phyloP scores from a whole-genome alignment of 2,113 vertebrate genomes.

The Xiphophorus couchianus region DNA sequence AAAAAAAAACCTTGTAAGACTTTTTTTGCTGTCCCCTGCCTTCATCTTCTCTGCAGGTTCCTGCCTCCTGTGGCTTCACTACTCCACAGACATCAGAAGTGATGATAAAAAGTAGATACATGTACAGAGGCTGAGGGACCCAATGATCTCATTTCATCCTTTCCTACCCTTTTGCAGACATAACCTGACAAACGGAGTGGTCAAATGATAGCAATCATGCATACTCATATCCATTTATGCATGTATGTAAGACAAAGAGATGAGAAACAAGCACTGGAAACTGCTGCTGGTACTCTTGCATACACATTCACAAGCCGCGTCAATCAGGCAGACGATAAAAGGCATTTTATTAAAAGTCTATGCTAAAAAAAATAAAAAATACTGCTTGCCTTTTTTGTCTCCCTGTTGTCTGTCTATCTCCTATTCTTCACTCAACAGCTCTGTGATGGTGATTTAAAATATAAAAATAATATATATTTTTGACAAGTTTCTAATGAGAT shows the following conservation, averaged over 20 bases:
- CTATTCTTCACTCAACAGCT: constrained; percentile 15
- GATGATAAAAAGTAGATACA: constrained; percentile 42
- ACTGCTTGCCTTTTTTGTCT: constrained; percentile 6
- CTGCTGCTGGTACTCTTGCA: neutral
- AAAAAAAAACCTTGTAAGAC: constrained; percentile 11
- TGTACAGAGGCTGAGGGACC: constrained; percentile 8
- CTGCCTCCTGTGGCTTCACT: constrained; percentile 51
- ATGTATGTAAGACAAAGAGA: constrained; percentile 3
- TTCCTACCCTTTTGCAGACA: constrained; percentile 36
- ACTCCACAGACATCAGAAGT: constrained; percentile 63
- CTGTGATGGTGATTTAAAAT: constrained; percentile 19
- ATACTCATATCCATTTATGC: constrained; percentile 28
- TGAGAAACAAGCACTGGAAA: constrained; percentile 11
- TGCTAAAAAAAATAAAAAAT: constrained; percentile 32
- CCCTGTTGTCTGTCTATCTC: constrained; percentile 15
- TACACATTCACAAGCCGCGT: neutral
- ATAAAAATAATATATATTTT: constrained; percentile 12
- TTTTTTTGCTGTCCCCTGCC: constrained; percentile 44
- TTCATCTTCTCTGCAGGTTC: constrained; percentile 56
- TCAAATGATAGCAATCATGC: constrained; percentile 35
- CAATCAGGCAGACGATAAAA: constrained; percentile 56
- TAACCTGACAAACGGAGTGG: constrained; percentile 65
- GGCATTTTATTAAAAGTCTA: constrained; percentile 51
- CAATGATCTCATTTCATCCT: constrained; percentile 46
- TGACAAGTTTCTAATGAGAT: constrained; percentile 44